Evolutionary conservation across 2,797 vertebrate species (phyloP).

Genomic region (Falco berigora): DNA sequence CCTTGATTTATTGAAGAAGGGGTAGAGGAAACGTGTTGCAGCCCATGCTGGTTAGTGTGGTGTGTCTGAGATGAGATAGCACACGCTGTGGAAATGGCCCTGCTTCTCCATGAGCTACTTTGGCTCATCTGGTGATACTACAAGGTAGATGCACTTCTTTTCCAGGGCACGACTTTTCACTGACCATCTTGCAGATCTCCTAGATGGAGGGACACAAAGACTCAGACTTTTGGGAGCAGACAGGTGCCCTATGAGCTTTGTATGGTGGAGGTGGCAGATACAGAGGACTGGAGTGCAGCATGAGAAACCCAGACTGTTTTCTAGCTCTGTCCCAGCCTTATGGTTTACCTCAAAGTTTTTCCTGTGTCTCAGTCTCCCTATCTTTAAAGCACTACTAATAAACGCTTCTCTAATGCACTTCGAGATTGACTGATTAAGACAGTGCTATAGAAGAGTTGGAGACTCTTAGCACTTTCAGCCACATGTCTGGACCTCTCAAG

Average conservation of each 20-base stretch:
- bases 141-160: not conserved
- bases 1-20: slow-evolving; percentile 13
- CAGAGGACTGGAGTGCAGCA: not conserved
- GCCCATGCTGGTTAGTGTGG: slow-evolving; percentile 4
- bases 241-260: not conserved
- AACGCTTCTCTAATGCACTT: not conserved
- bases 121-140: not conserved
- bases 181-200: not conserved
- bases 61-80: not conserved
- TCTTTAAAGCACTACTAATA: not conserved
- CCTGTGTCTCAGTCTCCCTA: not conserved
- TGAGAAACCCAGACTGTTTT: fast-evolving
- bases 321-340: not conserved
- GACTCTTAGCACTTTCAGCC: not conserved
- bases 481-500: not conserved
- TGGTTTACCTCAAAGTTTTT: not conserved
- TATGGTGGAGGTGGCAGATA: not conserved
- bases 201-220: not conserved
- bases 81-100: not conserved
- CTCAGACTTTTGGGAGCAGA: not conserved
- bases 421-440: not conserved
- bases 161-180: not conserved
- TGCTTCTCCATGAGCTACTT: not conserved
- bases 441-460: not conserved
- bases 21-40: slow-evolving; percentile 5